A percentile compares a stretch with the other conserved stretches of the same genome.
Evolutionary conservation across 2,113 vertebrate species (phyloP).

Genomic region (Ageneiosus marmoratus): DNA sequence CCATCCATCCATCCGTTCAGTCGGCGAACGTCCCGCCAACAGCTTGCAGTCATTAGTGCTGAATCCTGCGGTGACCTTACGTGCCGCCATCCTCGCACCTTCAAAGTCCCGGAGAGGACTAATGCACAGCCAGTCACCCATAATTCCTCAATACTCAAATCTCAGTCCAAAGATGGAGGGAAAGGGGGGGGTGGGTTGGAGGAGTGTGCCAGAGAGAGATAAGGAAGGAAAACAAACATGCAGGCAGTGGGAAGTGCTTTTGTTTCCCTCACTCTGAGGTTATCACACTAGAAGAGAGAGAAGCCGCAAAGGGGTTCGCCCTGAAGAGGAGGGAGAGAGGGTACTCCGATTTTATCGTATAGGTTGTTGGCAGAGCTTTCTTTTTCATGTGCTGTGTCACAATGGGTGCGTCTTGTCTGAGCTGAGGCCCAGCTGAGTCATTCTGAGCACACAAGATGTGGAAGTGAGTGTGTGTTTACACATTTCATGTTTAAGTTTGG

Average conservation of each 20-base stretch:
- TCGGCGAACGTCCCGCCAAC: constrained; percentile 60
- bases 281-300: constrained; percentile 29
- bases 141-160: constrained; percentile 72
- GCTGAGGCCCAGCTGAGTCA: constrained; percentile 52
- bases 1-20: constrained; percentile 39
- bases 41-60: constrained; percentile 78
- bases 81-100: constrained; percentile 72
- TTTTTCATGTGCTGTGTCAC: constrained; percentile 54
- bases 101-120: constrained; percentile 73
- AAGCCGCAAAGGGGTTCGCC: constrained; percentile 24
- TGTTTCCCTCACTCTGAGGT: constrained; percentile 38
- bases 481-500: not conserved
- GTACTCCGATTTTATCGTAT: constrained; percentile 32
- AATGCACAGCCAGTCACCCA: constrained; percentile 74
- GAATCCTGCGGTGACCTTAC: constrained; percentile 74
- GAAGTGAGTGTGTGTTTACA: not conserved
- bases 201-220: constrained; percentile 46
- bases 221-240: constrained; percentile 50
- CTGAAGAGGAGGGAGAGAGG: not conserved
- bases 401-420: not conserved
- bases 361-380: constrained; percentile 39
- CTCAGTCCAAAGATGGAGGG: constrained; percentile 60
- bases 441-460: constrained; percentile 31
- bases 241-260: constrained; percentile 41
- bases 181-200: constrained; percentile 43